Evolutionary conservation across 1,140 invertebrate genomes (phyloP), one percentile per base, ranked within the genome.

Genomic region (Bombus terrestris): DNA sequence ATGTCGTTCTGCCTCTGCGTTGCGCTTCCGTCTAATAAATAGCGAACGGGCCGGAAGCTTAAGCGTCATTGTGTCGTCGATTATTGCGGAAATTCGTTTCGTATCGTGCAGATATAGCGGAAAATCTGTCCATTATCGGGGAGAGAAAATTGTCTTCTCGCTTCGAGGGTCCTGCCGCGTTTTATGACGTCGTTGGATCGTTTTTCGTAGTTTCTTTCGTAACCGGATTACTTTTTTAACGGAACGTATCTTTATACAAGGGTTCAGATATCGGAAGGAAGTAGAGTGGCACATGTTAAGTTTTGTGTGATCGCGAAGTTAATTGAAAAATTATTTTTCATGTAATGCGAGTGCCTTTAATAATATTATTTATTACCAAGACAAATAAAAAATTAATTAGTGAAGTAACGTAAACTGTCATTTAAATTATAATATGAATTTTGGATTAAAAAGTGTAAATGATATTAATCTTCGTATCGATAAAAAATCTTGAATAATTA

Each of bases 1-100:
- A 91, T 90, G 82, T 87, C 88, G 86, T 68, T 75, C 18, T 43
- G 64, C 53, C 62, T 81, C 66, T n/a, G 64, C 69, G 53, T 82
- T 37, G 80, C 28, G 77, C 77, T 80, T 64, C 37, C 72, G 43
- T 86, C 43, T 69, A 69, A 85, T 64, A 77, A 81, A 81, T 81
- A 85, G 68, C 69, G 18, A 68, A 15, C 64, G 47, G 35, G 1
- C 41, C 37, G 43, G 37, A 12, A 62, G 66, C 81, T 83, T 41
- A n/a, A 59, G n/a, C 9, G 64, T 62, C 57, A 85, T 15, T 35
- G 39, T 72, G 59, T 77, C 81, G 75, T 10, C 53, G 53, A 84
- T 47, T 57, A 77, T 75, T 68, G 66, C 57, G 57, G 80, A 64
- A 35, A 66, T 71, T 83, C 53, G 47, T 68, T 72, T 71, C 66